Conservation (phyloP, 2,888 invertebrate genomes). For the Crematogaster levior region DNA sequence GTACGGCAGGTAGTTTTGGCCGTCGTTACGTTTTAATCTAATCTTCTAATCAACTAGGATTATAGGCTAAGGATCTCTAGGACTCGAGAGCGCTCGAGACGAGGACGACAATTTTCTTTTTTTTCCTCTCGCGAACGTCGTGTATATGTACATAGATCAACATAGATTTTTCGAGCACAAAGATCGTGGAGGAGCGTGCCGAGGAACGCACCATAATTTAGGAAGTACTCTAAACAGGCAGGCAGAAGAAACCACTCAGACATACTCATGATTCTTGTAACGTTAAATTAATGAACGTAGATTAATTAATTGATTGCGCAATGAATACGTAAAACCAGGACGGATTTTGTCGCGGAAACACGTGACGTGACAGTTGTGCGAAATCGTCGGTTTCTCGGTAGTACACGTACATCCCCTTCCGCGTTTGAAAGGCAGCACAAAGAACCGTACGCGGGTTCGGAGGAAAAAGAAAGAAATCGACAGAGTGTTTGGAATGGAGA, state of each 20-base stretch:
- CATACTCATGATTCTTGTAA: slow-evolving; percentile 75
- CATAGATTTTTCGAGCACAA: slow-evolving; percentile 77
- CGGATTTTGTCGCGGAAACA: slow-evolving; percentile 1
- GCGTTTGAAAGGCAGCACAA: slow-evolving; percentile 25
- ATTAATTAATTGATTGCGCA: slow-evolving; percentile 47
- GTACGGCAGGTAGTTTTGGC: slow-evolving; percentile 72
- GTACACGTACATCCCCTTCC: not conserved
- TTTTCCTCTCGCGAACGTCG: slow-evolving; percentile 62
- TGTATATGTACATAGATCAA: slow-evolving; percentile 77
- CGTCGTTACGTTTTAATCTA: slow-evolving; percentile 79
- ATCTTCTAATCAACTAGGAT: slow-evolving; percentile 75
- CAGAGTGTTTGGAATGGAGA: slow-evolving; percentile 8
- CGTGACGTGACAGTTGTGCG: not conserved
- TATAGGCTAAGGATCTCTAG: slow-evolving; percentile 63
- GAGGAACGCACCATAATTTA: slow-evolving; percentile 49
- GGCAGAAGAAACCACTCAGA: slow-evolving; percentile 57
- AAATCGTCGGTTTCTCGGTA: slow-evolving; percentile 11
- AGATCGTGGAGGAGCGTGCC: slow-evolving; percentile 59
- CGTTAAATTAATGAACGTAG: slow-evolving; percentile 70
- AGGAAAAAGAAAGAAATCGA: not conserved
- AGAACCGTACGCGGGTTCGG: not conserved
- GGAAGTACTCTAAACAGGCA: slow-evolving; percentile 35
- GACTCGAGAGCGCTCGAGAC: slow-evolving; percentile 47
- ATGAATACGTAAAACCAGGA: slow-evolving; percentile 21
- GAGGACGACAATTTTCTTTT: slow-evolving; percentile 47